Conservation (phyloP, 2,797 vertebrate genomes). For the Limnodromus scolopaceus region DNA sequence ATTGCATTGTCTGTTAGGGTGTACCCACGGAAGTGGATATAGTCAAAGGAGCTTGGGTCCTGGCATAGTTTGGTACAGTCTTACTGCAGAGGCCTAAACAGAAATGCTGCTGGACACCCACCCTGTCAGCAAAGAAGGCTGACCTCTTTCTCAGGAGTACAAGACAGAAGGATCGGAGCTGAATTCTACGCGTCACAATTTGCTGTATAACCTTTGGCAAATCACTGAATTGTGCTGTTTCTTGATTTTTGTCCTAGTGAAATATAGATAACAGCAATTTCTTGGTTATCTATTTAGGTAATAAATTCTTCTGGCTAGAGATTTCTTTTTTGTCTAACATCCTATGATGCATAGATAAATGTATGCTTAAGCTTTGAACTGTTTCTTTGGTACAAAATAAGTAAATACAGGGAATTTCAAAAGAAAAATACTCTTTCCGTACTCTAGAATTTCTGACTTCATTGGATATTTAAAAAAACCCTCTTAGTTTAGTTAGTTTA, state of each 20-base stretch:
- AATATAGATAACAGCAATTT: not conserved
- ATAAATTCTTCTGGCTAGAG: not conserved
- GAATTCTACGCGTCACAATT: not conserved
- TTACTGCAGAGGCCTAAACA: not conserved
- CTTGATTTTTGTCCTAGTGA: not conserved
- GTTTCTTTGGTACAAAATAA: not conserved
- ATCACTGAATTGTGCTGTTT: not conserved
- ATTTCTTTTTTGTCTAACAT: not conserved
- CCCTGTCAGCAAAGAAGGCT: not conserved
- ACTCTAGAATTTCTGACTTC: not conserved
- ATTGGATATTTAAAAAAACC: rapidly evolving
- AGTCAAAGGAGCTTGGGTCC: not conserved
- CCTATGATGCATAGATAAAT: not conserved
- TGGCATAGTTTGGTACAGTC: not conserved
- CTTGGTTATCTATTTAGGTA: not conserved
- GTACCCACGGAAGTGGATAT: rapidly evolving
- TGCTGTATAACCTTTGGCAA: not conserved
- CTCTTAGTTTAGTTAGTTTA: not conserved
- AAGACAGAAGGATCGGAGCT: not conserved
- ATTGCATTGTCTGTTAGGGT: not conserved
- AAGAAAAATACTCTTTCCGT: not conserved
- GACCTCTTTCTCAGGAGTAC: not conserved
- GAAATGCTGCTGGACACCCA: not conserved
- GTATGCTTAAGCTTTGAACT: not conserved
- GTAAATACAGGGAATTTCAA: not conserved